Percentiles rank a stretch among this genome's conserved stretches.
These are phyloP conservation scores for Brachyptera risi DNA, from an alignment of 2,888 invertebrate genomes.

Conservation along the genomic window DNA sequence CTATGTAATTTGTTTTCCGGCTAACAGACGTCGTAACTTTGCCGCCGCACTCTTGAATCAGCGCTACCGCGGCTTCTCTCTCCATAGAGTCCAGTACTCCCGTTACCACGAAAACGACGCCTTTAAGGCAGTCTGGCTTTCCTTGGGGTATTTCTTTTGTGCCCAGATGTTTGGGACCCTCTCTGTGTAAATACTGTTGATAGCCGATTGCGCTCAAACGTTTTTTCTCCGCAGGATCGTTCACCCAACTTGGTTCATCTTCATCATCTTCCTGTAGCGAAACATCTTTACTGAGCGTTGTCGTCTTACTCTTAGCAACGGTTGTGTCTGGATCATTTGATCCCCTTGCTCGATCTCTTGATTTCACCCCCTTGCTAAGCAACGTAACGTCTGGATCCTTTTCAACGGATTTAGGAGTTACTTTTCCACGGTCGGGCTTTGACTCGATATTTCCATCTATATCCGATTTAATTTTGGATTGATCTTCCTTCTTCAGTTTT, in stretches of 20 bases:
- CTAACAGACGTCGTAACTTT: constrained; percentile 68
- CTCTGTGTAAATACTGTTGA: constrained; percentile 70
- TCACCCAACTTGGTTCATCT: constrained; percentile 12
- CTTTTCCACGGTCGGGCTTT: no score
- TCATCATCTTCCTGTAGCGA: no score
- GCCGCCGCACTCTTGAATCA: constrained; percentile 78
- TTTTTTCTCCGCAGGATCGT: constrained; percentile 51
- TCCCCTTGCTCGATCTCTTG: no score
- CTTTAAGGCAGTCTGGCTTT: constrained; percentile 63
- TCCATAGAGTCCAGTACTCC: constrained; percentile 87
- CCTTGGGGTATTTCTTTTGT: constrained; percentile 79
- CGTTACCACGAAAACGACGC: constrained; percentile 70
- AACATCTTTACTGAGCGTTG: no score
- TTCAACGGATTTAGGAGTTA: no score
- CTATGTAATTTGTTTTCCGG: constrained; percentile 74
- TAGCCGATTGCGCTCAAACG: constrained; percentile 63
- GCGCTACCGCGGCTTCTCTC: constrained; percentile 67
- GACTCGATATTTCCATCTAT: constrained; percentile 15
- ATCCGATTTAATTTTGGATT: no score
- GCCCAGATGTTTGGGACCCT: constrained; percentile 77
- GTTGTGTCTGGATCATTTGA: not conserved
- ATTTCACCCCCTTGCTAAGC: no score
- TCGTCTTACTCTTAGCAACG: constrained; percentile 26
- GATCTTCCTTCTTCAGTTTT: not conserved
- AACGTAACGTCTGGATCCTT: no score